Conservation (phyloP, 2,888 invertebrate species). For the Caenorhabditis plicata region DNA sequence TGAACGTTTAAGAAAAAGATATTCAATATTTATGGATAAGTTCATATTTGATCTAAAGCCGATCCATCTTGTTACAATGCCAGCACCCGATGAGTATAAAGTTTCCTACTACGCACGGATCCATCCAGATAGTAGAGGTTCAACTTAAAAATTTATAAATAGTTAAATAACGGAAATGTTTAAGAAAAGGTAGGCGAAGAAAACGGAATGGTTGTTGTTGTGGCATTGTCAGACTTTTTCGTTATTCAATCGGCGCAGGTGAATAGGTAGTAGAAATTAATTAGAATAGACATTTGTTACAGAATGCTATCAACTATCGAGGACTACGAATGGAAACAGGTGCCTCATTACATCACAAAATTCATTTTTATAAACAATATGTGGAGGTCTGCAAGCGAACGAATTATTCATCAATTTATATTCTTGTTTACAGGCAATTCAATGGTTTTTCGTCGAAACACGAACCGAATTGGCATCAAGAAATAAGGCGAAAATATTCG, state of each 20-base stretch:
- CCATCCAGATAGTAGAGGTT: slow-evolving; percentile 17
- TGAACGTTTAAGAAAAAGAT: not conserved
- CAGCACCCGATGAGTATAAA: slow-evolving; percentile 6
- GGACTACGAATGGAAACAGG: slow-evolving; percentile 13
- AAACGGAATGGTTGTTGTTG: slow-evolving; percentile 21
- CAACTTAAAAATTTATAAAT: not conserved
- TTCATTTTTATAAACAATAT: slow-evolving; percentile 22
- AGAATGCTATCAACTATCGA: slow-evolving; percentile 5
- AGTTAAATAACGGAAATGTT: slow-evolving; percentile 4
- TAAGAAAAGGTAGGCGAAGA: slow-evolving; percentile 13
- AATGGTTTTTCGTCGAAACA: slow-evolving; percentile 28
- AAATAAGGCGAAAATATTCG: slow-evolving; percentile 30
- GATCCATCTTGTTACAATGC: slow-evolving; percentile 1
- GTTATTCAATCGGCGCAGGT: slow-evolving; percentile 13
- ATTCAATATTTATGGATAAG: not conserved
- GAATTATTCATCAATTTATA: not conserved
- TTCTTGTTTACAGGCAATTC: slow-evolving; percentile 17
- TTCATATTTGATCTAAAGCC: slow-evolving; percentile 20
- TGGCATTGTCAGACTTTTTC: slow-evolving; percentile 25
- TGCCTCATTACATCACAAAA: slow-evolving; percentile 32
- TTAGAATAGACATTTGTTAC: too few species aligned
- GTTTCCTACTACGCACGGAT: slow-evolving; percentile 24
- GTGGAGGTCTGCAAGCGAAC: slow-evolving; percentile 19
- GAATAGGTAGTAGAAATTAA: too few species aligned
- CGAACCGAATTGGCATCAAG: slow-evolving; percentile 19